Base-by-base conservation (phyloP, 2,888 invertebrate genomes). In the Caenorhabditis afra region DNA sequence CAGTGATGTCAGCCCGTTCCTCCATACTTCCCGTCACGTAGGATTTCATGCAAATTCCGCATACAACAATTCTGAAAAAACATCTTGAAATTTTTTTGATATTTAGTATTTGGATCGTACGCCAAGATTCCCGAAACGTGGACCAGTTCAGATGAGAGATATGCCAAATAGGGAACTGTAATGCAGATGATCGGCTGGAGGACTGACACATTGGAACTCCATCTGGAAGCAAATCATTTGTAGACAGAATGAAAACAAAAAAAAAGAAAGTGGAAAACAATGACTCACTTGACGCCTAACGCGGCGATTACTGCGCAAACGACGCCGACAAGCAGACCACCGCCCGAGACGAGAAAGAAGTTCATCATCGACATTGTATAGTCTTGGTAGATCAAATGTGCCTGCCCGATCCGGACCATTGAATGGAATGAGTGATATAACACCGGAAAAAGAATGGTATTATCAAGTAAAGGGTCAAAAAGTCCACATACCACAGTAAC, bases 101-200 rank as follows among this genome's bases (percentile, higher is more conserved):
- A 16, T 47, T 41, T 59, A 12, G 37, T 11, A 14, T 41, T 11
- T 11, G 12, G 41, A 4, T 41, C 12, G 7, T 92, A 98, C 97
- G 97, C 95, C 86, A 99, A 92, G 89, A 99, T 98, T 66, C 97
- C 97, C 83, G 97, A 97, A 94, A 97, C 94, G 91, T 97, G 97
- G 91, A 98, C 96, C 92, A 97, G 95, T 92, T 99, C 98, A 52
- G 98, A 97, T 90, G 95, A 95, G 66, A 98, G 93, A 91, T 98
- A 98, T 71, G 97, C 95, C 91, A 98, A 92, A 91, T 98, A 98
- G 67, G 97, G 96, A 94, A 98, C 96, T 66, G 97, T 95, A 90
- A 98, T 96, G 91, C 98, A 96, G 92, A 97, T 96, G 90, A 98
- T 95, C 12, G 98, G 98, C 91, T 99, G 98, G 85, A 98, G 96